These are phyloP conservation scores for Phenganax stokvisi DNA, from an alignment of 92 coral and sea anemone genomes.

Conservation along the genomic window DNA sequence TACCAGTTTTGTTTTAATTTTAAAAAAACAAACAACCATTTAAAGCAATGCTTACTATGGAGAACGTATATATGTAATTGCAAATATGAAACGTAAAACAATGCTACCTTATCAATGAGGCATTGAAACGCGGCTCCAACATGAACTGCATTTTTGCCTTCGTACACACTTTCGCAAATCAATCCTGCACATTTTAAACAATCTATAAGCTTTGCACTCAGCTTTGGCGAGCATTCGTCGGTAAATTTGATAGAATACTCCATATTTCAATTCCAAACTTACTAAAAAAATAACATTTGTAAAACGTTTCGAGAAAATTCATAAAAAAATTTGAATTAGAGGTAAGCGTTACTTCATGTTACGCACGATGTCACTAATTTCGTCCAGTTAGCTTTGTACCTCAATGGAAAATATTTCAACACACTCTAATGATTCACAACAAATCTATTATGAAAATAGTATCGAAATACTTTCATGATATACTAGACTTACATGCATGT, in stretches of 20 bases:
- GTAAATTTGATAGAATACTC: conserved; percentile 67
- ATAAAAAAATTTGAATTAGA: too few species aligned
- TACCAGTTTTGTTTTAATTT: conserved; percentile 1
- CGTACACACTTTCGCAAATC: conserved; percentile 54
- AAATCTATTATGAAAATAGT: too few species aligned
- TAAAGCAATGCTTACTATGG: not conserved
- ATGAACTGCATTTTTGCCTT: conserved; percentile 58
- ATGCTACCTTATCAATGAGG: conserved; percentile 62
- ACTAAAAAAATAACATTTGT: not conserved
- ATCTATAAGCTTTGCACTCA: conserved; percentile 62
- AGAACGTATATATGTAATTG: not conserved
- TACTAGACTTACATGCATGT: too few species aligned
- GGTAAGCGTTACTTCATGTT: too few species aligned
- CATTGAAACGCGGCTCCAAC: conserved; percentile 61
- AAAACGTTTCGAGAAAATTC: not conserved
- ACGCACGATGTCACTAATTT: too few species aligned
- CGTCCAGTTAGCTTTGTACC: too few species aligned
- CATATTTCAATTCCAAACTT: not conserved
- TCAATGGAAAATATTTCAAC: too few species aligned
- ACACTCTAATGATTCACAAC: too few species aligned
- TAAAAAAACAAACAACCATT: not conserved
- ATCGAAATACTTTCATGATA: too few species aligned
- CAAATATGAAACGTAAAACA: not conserved
- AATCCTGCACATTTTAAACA: conserved; percentile 58
- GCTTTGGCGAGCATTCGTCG: conserved; percentile 60